Percentiles rank a stretch among this genome's conserved stretches.
Evolutionary conservation across 92 coral and sea anemone genomes (phyloP).

Genomic region (Parazoanthus swiftii): DNA sequence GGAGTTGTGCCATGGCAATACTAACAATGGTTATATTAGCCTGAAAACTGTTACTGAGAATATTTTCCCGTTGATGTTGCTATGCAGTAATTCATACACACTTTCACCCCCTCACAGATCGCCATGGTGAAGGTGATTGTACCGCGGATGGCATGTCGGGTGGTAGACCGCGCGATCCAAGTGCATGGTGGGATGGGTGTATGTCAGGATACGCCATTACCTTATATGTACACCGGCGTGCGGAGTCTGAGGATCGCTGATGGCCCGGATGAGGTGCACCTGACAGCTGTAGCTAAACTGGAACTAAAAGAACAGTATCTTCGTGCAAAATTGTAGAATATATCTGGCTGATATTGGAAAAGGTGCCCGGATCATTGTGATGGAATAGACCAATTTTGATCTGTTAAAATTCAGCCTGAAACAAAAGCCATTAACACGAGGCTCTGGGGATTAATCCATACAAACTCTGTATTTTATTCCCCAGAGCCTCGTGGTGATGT

Average conservation of each 20-base stretch:
- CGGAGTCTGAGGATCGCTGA: slow-evolving; percentile 95
- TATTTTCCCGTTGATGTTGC: not conserved
- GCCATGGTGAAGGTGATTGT: slow-evolving; percentile 94
- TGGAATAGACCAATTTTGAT: not conserved
- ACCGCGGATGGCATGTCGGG: slow-evolving; percentile 89
- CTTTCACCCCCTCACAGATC: slow-evolving; percentile 57
- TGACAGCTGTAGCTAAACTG: slow-evolving; percentile 89
- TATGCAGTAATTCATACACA: too few relatives aligned
- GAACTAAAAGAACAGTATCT: slow-evolving; percentile 67
- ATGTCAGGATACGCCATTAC: slow-evolving; percentile 92
- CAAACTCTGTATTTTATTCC: too few relatives aligned
- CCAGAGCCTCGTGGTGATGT: too few relatives aligned
- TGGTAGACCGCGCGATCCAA: slow-evolving; percentile 96
- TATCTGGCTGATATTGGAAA: not conserved
- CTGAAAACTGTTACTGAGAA: not conserved
- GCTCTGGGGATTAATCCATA: too few relatives aligned
- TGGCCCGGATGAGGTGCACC: slow-evolving; percentile 99
- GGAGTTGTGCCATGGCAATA: too few relatives aligned
- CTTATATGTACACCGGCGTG: slow-evolving; percentile 60
- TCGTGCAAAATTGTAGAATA: slow-evolving; percentile 49
- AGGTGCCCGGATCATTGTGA: not conserved
- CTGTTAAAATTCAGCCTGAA: too few relatives aligned
- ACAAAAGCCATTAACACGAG: too few relatives aligned
- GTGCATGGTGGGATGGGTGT: slow-evolving; percentile 99
- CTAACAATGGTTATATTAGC: too few relatives aligned